Base-by-base conservation (phyloP, 2,113 vertebrate species). In the Lycaon pictus region DNA sequence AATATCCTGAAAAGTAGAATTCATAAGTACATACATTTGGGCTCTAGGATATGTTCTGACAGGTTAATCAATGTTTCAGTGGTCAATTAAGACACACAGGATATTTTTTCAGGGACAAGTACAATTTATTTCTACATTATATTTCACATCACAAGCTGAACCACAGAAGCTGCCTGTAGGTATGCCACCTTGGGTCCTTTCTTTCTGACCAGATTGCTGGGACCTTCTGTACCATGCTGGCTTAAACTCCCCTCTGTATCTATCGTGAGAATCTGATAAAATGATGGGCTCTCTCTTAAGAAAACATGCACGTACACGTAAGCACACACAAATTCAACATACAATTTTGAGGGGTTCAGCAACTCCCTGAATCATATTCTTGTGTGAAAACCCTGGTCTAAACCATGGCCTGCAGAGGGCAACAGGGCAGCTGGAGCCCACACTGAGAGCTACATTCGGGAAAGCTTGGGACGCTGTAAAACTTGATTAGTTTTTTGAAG, bases 391-490 rank as follows among this genome's bases (percentile, higher is more conserved):
- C 22, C 60, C 55, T 2, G 25, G 60, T 63, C 97, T 99, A 99
- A 82, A 99, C 98, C 37, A 99, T 98, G 43, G 99, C 98, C 97
- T 98, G 99, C 88, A 99, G 92, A 25, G 99, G 99, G 95, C 99
- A 99, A 97, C 99, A 99, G 35, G 99, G 98, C 97, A 99, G 98
- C 96, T 99, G 99, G 60, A 99, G 98, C 62, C 99, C 98, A 83
- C 99, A 99, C 84, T 99, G 99, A 62, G 99, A 98, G 97, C 98
- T 99, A 88, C 99, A 99, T 72, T 99, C 99, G 0, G 99, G 99
- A 95, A 99, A 99, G 98, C 98, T 99, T 27, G 99, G 99, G 27
- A 99, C 99, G 0, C 99, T 99, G 98, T 99, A 99, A 97, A 99
- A 99, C 98, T 99, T 99, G 91, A 99, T 99, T 7, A 99, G 98